A percentile compares a stretch with the other conserved stretches of the same genome.
Evolutionary conservation across 1,140 invertebrate species (phyloP).

Genomic region (Lamellibrachia luymesi): DNA sequence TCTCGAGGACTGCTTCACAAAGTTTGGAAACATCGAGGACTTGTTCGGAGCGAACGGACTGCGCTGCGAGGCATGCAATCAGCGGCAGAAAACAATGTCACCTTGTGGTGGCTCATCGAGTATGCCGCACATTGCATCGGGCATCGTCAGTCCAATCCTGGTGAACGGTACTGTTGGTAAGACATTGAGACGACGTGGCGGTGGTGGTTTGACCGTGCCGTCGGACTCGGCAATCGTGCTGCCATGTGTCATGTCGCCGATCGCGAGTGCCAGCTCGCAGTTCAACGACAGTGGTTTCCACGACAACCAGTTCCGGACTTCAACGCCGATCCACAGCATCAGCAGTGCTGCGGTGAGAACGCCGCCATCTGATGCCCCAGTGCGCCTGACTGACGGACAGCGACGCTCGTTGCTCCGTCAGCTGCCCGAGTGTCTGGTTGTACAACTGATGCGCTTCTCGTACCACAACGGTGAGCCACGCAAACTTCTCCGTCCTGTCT

Average conservation of each 20-base stretch:
- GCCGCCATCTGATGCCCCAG: constrained; percentile 14
- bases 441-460: constrained; percentile 50
- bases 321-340: constrained; percentile 41
- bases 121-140: background rate
- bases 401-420: constrained; percentile 47
- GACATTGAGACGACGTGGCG: background rate
- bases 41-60: constrained; percentile 37
- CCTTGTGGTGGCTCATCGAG: constrained; percentile 24
- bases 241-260: constrained; percentile 41
- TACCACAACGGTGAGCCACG: constrained; percentile 39
- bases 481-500: constrained; percentile 46
- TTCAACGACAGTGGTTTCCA: constrained; percentile 47
- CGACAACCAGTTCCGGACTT: constrained; percentile 49
- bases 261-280: constrained; percentile 35
- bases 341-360: background rate
- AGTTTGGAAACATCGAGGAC: constrained; percentile 50
- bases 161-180: background rate
- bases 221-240: constrained; percentile 17
- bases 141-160: background rate
- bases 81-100: background rate
- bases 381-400: constrained; percentile 37
- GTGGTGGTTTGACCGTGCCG: background rate
- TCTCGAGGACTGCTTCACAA: constrained; percentile 50
- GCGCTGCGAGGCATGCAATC: constrained; percentile 28
- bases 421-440: constrained; percentile 51